Percentiles rank a stretch among this genome's conserved stretches.
Conservation (phyloP, 1,140 invertebrate species). For the Euborellia annulipes region DNA sequence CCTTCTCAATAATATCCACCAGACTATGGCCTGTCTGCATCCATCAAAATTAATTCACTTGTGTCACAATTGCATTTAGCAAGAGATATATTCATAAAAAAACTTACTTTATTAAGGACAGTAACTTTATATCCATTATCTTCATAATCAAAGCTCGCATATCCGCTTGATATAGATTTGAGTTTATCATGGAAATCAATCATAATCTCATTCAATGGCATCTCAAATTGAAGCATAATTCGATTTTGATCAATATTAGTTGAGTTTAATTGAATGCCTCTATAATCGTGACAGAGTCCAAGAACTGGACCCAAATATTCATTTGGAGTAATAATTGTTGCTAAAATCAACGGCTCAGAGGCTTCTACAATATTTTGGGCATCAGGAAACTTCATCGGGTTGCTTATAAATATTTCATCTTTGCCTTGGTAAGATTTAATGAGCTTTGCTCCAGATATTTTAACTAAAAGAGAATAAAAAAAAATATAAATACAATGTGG, state of each 20-base stretch:
- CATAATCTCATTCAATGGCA: constrained; percentile 88
- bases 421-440: no score
- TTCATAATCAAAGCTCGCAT: constrained; percentile 97
- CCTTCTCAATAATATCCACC: no score
- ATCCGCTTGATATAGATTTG: constrained; percentile 81
- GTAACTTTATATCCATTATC: constrained; percentile 65
- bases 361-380: constrained; percentile 48
- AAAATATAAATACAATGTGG: no score
- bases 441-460: no score
- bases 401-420: constrained; percentile 61
- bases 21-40: no score
- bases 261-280: constrained; percentile 58
- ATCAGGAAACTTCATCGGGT: constrained; percentile 69
- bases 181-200: constrained; percentile 88
- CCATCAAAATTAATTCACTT: no score
- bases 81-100: no score
- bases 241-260: constrained; percentile 67
- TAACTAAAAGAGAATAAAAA: no score
- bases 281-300: constrained; percentile 55
- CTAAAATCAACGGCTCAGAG: constrained; percentile 75
- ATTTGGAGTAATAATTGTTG: constrained; percentile 77
- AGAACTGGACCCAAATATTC: constrained; percentile 52
- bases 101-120: constrained; percentile 55
- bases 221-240: constrained; percentile 61
- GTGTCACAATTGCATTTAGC: no score